Conservation (phyloP, 2,797 vertebrate genomes). For the Harpagifer antarcticus region DNA sequence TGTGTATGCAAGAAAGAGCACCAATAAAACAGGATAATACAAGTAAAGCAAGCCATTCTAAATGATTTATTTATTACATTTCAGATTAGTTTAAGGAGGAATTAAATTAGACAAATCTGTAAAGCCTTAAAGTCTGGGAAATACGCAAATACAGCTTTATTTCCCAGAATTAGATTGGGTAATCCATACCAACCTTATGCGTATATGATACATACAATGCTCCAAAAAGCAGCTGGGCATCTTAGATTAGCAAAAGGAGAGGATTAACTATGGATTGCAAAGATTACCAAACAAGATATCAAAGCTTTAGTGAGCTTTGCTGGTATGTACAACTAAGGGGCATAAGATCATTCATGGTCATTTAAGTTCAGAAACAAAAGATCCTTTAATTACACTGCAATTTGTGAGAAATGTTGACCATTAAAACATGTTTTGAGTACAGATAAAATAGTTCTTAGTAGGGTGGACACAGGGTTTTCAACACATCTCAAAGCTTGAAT, state of each 20-base stretch:
- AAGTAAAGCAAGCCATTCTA: too few species aligned
- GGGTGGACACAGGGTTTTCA: too few species aligned
- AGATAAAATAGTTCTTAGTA: neutral
- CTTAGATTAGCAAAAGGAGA: neutral
- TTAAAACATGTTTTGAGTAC: neutral
- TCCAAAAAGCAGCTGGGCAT: neutral
- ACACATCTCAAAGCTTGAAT: neutral
- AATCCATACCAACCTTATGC: neutral
- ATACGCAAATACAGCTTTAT: too few species aligned
- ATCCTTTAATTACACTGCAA: neutral
- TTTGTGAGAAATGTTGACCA: neutral
- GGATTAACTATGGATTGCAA: neutral
- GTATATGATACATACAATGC: neutral
- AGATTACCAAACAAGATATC: neutral
- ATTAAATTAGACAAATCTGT: neutral
- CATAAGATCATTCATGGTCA: too few species aligned
- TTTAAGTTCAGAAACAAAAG: too few species aligned
- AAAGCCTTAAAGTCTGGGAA: neutral
- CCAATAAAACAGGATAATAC: too few species aligned
- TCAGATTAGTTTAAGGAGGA: neutral
- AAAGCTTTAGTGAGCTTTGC: neutral
- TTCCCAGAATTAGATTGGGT: neutral
- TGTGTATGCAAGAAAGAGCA: too few species aligned
- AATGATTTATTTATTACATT: too few species aligned
- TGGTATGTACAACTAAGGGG: neutral